phyloP scores from a whole-genome alignment of 2,797 vertebrate species.

The Chrysocyon brachyurus region DNA sequence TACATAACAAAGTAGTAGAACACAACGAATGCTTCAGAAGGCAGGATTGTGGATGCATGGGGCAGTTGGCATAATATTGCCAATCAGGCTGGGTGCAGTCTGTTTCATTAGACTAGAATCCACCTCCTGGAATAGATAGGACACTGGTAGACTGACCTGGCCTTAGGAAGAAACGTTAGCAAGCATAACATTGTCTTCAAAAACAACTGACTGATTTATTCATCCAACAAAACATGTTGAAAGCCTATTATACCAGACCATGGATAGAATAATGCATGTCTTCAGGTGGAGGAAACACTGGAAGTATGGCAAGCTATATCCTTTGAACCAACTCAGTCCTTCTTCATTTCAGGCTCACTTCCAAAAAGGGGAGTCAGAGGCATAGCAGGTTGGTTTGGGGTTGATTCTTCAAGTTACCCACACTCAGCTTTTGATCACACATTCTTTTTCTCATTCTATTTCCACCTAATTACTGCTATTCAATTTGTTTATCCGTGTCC shows the following conservation, averaged over 20 bases:
- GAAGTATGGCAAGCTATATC: background rate
- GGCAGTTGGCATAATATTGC: background rate
- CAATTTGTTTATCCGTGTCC: background rate
- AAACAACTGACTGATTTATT: constrained; percentile 6
- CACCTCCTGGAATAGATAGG: background rate
- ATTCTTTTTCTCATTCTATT: background rate
- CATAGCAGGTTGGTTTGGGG: background rate
- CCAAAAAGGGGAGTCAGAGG: background rate
- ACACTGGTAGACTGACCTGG: background rate
- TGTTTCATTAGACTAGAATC: background rate
- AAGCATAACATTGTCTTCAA: background rate
- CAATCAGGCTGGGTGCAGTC: background rate
- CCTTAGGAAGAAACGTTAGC: background rate
- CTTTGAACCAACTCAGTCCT: background rate
- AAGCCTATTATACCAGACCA: background rate
- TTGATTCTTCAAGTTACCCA: background rate
- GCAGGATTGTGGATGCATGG: background rate
- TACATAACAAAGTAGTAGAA: background rate
- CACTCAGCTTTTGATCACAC: background rate
- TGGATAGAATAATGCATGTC: background rate
- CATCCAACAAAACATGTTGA: background rate
- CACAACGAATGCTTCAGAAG: background rate
- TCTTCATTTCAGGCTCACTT: background rate
- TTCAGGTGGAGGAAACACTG: constrained; percentile 6
- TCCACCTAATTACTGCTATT: background rate